These are phyloP conservation scores for Tridacna crocea DNA, from an alignment of 2,888 invertebrate species.

Conservation along the genomic window DNA sequence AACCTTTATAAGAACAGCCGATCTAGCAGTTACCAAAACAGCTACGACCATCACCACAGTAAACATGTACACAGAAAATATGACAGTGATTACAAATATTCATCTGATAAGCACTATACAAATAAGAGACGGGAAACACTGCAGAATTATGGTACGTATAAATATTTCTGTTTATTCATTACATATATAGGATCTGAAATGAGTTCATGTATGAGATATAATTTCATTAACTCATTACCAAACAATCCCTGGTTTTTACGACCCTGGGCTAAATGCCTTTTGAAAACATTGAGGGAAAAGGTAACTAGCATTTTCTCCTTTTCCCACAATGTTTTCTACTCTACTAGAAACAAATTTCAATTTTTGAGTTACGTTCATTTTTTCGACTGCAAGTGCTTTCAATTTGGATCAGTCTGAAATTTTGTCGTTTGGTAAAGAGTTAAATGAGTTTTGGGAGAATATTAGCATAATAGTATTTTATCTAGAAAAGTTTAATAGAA, in stretches of 20 bases:
- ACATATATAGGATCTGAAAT: no score
- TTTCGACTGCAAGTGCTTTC: no score
- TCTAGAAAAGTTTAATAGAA: no score
- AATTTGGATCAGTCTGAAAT: no score
- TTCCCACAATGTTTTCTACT: not conserved
- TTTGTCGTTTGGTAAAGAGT: no score
- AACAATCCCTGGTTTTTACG: not conserved
- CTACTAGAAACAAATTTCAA: no score
- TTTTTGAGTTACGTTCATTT: no score
- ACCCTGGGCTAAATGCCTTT: not conserved
- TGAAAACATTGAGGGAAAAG: not conserved
- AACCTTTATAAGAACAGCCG: not conserved
- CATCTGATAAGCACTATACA: not conserved
- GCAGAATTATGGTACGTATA: constrained; percentile 2
- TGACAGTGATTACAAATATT: not conserved
- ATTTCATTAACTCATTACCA: no score
- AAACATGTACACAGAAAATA: no score
- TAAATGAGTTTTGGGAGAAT: no score
- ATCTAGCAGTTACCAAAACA: not conserved
- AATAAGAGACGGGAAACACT: not conserved
- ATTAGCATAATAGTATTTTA: no score
- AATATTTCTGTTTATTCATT: not conserved
- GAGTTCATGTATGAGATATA: no score
- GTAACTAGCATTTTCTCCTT: not conserved
- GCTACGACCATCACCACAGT: not conserved